Conservation (phyloP, 2,888 invertebrate species). For the Zelleria hepariella region DNA sequence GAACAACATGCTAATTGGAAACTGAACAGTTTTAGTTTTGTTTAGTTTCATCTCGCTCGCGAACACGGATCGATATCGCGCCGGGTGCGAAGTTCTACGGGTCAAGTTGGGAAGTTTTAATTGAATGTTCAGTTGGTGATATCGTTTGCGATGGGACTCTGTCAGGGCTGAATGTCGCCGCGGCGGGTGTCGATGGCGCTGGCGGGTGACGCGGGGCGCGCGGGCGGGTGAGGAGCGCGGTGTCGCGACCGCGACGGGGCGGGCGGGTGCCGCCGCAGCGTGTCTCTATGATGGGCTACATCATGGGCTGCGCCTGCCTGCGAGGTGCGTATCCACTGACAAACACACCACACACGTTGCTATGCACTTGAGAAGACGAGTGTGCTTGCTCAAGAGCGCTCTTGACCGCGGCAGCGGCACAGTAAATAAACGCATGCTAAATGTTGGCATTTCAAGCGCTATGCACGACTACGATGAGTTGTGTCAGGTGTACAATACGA, state of each 20-base stretch:
- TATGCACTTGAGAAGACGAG: background rate
- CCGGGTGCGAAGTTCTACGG: background rate
- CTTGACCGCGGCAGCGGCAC: background rate
- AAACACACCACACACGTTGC: background rate
- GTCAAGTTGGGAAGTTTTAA: background rate
- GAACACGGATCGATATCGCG: background rate
- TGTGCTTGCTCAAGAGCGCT: background rate
- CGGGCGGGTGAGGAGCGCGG: constrained; percentile 43
- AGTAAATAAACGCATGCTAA: background rate
- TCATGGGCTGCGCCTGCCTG: constrained; percentile 94
- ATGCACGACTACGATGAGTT: background rate
- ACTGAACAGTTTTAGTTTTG: background rate
- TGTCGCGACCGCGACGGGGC: constrained; percentile 53
- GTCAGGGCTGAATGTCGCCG: constrained; percentile 4
- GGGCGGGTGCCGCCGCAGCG: constrained; percentile 54
- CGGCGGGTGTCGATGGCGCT: constrained; percentile 24
- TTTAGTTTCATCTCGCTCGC: background rate
- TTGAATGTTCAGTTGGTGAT: background rate
- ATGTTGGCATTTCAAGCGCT: background rate
- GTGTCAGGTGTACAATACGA: background rate
- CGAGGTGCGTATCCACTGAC: constrained; percentile 73
- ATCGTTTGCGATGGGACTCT: background rate
- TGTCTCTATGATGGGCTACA: constrained; percentile 89
- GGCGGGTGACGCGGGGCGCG: constrained; percentile 24
- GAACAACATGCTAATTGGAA: constrained; percentile 2